Conservation (phyloP, 64 coral and sea anemone genomes). For the Montipora foliosa region DNA sequence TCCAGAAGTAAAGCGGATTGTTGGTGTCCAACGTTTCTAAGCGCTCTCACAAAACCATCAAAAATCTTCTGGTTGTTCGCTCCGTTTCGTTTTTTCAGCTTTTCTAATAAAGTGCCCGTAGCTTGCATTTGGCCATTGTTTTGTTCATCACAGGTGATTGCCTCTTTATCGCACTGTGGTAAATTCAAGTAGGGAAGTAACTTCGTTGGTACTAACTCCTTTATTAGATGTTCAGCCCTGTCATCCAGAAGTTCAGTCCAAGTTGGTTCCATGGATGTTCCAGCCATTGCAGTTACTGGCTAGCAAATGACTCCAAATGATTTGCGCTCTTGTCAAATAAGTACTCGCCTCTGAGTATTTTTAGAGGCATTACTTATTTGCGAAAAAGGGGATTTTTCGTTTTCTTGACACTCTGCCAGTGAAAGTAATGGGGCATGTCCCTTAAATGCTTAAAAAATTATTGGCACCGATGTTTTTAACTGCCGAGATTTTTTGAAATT, state of each 20-base stretch:
- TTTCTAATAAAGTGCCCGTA: slow-evolving; percentile 58
- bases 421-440: not conserved
- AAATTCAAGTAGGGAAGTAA: slow-evolving; percentile 56
- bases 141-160: slow-evolving; percentile 65
- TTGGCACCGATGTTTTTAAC: not conserved
- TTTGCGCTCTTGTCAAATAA: not conserved
- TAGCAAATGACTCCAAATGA: not conserved
- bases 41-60: slow-evolving; percentile 73
- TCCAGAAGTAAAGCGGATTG: slow-evolving; percentile 84
- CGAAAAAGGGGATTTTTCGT: not conserved
- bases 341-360: not conserved
- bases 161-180: slow-evolving; percentile 39
- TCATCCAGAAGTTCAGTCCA: slow-evolving; percentile 39
- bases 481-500: too few relatives aligned
- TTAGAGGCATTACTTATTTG: not conserved
- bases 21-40: slow-evolving; percentile 62
- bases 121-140: slow-evolving; percentile 36
- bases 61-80: slow-evolving; percentile 52
- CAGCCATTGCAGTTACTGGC: not conserved
- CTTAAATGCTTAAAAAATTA: not conserved
- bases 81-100: slow-evolving; percentile 44
- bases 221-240: slow-evolving; percentile 36
- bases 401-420: not conserved
- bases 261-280: not conserved
- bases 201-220: slow-evolving; percentile 68